Conservation (phyloP, 2,888 invertebrate genomes). For the Theretra japonica region DNA sequence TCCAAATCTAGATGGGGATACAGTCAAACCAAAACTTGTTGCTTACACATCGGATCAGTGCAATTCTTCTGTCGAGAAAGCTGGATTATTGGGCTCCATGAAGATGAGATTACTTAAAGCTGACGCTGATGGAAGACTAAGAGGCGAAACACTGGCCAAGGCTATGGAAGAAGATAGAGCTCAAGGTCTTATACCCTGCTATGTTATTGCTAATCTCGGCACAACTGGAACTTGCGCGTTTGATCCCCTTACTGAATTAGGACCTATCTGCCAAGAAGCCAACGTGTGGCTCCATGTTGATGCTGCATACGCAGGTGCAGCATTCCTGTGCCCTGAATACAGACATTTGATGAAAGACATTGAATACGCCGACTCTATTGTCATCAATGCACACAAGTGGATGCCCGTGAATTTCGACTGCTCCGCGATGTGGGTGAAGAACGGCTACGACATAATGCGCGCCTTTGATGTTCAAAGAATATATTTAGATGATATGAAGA, state of each 20-base stretch:
- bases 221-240: conserved; percentile 95
- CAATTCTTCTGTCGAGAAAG: conserved; percentile 95
- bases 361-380: conserved; percentile 94
- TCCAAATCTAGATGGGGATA: conserved; percentile 86
- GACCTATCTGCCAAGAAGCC: conserved; percentile 90
- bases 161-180: conserved; percentile 91
- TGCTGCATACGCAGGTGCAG: conserved; percentile 97
- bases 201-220: conserved; percentile 93
- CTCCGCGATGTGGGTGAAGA: conserved; percentile 95
- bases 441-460: conserved; percentile 91
- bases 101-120: conserved; percentile 89
- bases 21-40: conserved; percentile 88
- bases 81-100: conserved; percentile 92
- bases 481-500: conserved; percentile 88
- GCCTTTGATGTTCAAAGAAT: conserved; percentile 96
- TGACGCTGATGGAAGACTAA: conserved; percentile 87
- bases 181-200: conserved; percentile 94
- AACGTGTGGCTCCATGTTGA: conserved; percentile 97
- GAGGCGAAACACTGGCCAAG: conserved; percentile 87
- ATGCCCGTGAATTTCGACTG: conserved; percentile 98
- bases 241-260: conserved; percentile 93
- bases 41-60: conserved; percentile 95
- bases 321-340: conserved; percentile 96
- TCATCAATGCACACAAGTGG: conserved; percentile 98
- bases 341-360: conserved; percentile 90